These are phyloP conservation scores for Plebejus argus DNA, from an alignment of 2,888 invertebrate genomes.

Conservation along the genomic window DNA sequence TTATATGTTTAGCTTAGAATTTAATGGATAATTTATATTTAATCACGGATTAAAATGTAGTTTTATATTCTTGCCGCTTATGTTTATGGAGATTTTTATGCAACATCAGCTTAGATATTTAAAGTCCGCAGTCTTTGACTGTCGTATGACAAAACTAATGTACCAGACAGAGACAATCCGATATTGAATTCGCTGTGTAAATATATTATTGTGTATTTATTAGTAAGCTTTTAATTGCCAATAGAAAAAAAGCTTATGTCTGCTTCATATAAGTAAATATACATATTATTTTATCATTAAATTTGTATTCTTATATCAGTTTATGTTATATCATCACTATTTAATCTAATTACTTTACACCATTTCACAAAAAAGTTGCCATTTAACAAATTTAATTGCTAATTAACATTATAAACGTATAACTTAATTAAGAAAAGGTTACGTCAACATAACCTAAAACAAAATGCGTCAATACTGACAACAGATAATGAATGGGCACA, in stretches of 20 bases:
- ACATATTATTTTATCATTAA: neutral
- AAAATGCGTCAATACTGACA: constrained; percentile 26
- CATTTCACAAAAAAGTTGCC: constrained; percentile 1
- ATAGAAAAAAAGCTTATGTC: too few species aligned
- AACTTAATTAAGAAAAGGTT: constrained; percentile 24
- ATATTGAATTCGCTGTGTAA: too few species aligned
- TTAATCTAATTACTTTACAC: constrained; percentile 10
- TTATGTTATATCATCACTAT: neutral
- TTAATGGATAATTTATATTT: neutral
- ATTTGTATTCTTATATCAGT: neutral
- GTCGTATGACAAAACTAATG: too few species aligned
- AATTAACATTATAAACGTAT: constrained; percentile 19
- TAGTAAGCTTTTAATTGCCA: too few species aligned
- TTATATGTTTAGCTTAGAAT: constrained; percentile 5
- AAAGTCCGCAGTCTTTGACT: too few species aligned
- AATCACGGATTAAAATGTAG: neutral
- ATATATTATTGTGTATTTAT: too few species aligned
- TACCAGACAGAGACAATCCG: too few species aligned
- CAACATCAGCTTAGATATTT: neutral
- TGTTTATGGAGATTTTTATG: neutral
- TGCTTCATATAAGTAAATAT: too few species aligned
- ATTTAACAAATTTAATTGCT: constrained; percentile 15
- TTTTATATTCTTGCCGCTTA: neutral
- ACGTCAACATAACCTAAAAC: constrained; percentile 29
- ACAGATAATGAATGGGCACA: constrained; percentile 25